Conservation (phyloP, 35 echinoderm and acorn worm species). For the Stichopus chloronotus region DNA sequence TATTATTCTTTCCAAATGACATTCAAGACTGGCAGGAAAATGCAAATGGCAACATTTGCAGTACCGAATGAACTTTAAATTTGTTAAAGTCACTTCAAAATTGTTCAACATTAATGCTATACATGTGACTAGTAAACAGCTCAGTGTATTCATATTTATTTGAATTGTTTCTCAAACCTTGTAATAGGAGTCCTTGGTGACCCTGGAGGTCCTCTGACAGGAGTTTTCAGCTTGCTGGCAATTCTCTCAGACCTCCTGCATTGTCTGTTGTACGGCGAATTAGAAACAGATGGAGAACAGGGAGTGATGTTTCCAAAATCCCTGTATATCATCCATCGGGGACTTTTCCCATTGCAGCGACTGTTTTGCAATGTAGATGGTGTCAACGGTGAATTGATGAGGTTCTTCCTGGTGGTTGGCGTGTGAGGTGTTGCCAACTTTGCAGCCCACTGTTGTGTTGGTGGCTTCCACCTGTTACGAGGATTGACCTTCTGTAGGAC, state of each 20-base stretch:
- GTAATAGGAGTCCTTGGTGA: background rate
- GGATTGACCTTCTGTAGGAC: conserved; percentile 13
- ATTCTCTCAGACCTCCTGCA: conserved; percentile 16
- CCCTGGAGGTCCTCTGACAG: background rate
- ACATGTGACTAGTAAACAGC: too few species aligned
- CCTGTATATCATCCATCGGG: conserved; percentile 8
- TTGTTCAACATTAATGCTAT: too few species aligned
- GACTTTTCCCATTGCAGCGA: background rate
- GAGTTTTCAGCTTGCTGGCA: background rate
- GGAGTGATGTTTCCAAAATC: background rate
- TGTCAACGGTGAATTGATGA: conserved; percentile 21
- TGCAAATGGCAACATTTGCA: too few species aligned
- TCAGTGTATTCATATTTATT: too few species aligned
- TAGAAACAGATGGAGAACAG: background rate
- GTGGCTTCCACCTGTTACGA: background rate
- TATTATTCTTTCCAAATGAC: too few species aligned
- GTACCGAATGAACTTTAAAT: too few species aligned
- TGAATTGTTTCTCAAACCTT: background rate
- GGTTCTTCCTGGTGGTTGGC: background rate
- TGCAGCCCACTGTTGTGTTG: conserved; percentile 22
- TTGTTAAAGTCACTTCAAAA: too few species aligned
- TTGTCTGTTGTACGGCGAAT: background rate
- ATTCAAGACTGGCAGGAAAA: too few species aligned
- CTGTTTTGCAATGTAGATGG: conserved; percentile 33
- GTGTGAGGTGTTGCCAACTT: conserved; percentile 15